Base-by-base conservation (phyloP, 2,797 vertebrate genomes). In the Melanotaenia boesemani region DNA sequence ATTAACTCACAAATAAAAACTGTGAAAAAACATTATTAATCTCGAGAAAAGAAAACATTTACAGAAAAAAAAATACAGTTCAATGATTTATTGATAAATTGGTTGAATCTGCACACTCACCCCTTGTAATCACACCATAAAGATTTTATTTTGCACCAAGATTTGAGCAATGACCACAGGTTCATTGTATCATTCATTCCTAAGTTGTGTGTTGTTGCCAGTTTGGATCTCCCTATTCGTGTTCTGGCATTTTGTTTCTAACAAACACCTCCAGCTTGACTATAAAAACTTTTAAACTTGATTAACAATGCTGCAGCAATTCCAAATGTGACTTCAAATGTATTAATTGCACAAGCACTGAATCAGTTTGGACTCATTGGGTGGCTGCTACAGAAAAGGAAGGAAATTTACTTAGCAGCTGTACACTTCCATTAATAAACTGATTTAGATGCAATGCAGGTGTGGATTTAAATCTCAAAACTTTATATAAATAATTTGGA, bases 211-310 rank as follows among this genome's bases (percentile, higher is more conserved):
- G 77, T 62, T 82, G 52, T 72, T 78, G 64, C 13, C 60, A 50
- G 44, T 69, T 66, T 37, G 41, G 12, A 62, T 52, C 62, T 74
- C 64, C 16, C 5, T 39, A 28, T 59, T 75, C 59, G 22, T 77
- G 60, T 28, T 67, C 26, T 70, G 30, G 59, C n/a, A 65, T 86
- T 84, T 87, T 70, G 63, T 80, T 50, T 55, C 63, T 69, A 56
- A n/a, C 71, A 83, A 82, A 87, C 82, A 86, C 66, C 54, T 74
- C 65, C 71, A 75, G 67, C 72, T 74, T 77, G 79, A 77, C 69
- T 83, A 64, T 85, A 76, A 64, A 56, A 77, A 77, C 63, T 5
- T 80, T 63, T 67, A 50, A 61, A 55, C 34, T 79, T 90, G 65
- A 88, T 79, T 71, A 74, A 64, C 79, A 75, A 68, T 4, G 4